Base-by-base conservation (phyloP, 2,888 invertebrate genomes). In the Psylliodes chrysocephalus region DNA sequence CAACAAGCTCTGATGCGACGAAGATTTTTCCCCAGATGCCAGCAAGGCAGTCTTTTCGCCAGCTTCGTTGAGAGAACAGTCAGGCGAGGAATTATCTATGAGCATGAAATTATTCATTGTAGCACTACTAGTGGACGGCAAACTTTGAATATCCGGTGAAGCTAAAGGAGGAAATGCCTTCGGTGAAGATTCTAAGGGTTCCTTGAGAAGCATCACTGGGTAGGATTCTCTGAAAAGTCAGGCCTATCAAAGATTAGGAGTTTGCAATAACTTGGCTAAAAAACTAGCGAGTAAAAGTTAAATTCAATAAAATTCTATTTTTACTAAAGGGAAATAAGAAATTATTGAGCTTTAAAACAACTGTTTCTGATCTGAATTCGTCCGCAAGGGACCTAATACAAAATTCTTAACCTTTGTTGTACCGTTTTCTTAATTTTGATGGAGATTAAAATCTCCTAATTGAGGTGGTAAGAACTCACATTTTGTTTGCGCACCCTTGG, bases 1-100 rank as follows among this genome's bases (percentile, higher is more conserved):
- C 42, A 93, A 76, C 1, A 93, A 83, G 0, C 93, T 92, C 71
- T 92, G 90, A 71, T 92, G 92, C 44, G 92, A 93, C 51, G 90
- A 87, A 18, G 92, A 88, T 76, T 86, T 77, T 75, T 82, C 80
- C 38, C 78, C 79, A 6, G 90, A 86, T 4, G 69, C 72, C 51
- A 89, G 71, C 14, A 89, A 78, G 0, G 91, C 90, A 0, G 90
- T 88, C 64, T 86, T 84, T 67, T 90, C 90, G 85, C 69, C 69
- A 18, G 63, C 71, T 52, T 69, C 71, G 53, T 71, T 70, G 80
- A 83, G 10, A 12, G 69, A 69, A 53, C 68, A 71, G 17, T 71
- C 71, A 1, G 69, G 69, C 5, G 83, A 84, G 1, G 68, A 68
- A 64, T 85, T 86, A 65, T 86, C 86, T 62, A 84, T 84, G 18